These are phyloP conservation scores for Pyxicephalus adspersus DNA, from an alignment of 2,113 vertebrate genomes.

Conservation along the genomic window DNA sequence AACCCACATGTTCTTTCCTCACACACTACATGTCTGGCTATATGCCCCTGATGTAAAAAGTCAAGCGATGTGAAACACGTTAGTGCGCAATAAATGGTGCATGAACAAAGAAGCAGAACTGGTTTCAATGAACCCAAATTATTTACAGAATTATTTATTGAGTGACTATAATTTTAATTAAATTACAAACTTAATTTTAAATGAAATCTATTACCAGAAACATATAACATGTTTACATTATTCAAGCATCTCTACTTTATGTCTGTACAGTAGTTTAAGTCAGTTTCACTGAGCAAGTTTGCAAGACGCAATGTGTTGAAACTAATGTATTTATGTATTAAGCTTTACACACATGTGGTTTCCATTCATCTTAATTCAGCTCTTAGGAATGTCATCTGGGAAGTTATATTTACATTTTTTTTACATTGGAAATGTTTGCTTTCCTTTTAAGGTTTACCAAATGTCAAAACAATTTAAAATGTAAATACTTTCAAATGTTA, in stretches of 20 bases:
- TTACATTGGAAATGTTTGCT: slow-evolving; percentile 70
- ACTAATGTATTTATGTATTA: slow-evolving; percentile 57
- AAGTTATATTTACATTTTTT: slow-evolving; percentile 76
- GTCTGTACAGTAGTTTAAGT: slow-evolving; percentile 39
- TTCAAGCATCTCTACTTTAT: slow-evolving; percentile 42
- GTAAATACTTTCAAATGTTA: slow-evolving; percentile 70
- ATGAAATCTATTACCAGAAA: not conserved
- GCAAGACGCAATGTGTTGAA: slow-evolving; percentile 62
- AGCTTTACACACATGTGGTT: slow-evolving; percentile 72
- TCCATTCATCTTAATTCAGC: slow-evolving; percentile 72
- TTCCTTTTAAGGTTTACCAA: slow-evolving; percentile 75
- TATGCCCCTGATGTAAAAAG: not conserved
- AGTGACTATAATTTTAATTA: slow-evolving; percentile 26
- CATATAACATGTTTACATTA: slow-evolving; percentile 54
- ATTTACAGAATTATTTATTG: slow-evolving; percentile 4
- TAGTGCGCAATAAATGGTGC: not conserved
- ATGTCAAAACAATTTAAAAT: slow-evolving; percentile 77
- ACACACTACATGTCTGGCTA: not conserved
- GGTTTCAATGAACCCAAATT: not conserved
- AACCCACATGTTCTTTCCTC: not conserved
- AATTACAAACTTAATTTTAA: not conserved
- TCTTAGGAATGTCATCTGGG: slow-evolving; percentile 68
- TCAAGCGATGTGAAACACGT: not conserved
- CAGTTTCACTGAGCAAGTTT: slow-evolving; percentile 56
- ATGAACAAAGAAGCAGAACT: not conserved